Evolutionary conservation across 2,113 vertebrate genomes (phyloP), one percentile per base, ranked within the genome.

Genomic region (Hyaena hyaena): DNA sequence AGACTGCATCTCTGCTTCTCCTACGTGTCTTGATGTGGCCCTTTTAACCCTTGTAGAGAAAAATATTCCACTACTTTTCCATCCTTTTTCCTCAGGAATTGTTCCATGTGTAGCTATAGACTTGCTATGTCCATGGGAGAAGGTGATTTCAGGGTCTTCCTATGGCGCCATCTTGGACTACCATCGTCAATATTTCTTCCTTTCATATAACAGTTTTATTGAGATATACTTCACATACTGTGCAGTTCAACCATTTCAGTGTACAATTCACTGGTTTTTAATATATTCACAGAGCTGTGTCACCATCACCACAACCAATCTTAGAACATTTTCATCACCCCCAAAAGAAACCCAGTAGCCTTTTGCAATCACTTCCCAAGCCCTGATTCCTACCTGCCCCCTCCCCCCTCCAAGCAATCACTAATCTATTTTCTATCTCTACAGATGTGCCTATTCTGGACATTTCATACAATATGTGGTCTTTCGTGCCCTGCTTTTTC

Each of bases 401-500:
- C 24, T 4, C 39, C 39, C 50, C 14, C 50, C 50, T 4, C 17
- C 58, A 61, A 4, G 6, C 19, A 16, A 21, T 17, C 43, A 2
- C 31, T 0, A 0, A 5, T 10, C 48, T 33, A 3, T 76, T 15
- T 23, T 45, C 28, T n/a, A 4, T 26, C 16, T 31, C 82, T 15
- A 3, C 21, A 16, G 63, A 35, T 4, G 4, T 14, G 71, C 55
- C 71, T 5, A 0, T 8, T 17, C 28, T 48, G 66, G 50, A 45
- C 10, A 1, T 19, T 53, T 48, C 58, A 31, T 21, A 5, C 4
- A 11, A 1, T 0, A 3, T 8, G 0, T 17, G 50, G 24, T 43
- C 73, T 68, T 31, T 14, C 6, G 2, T 14, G 28, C 35, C 53
- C 7, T n/a, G 31, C 39, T 89, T 45, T 68, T 35, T 45, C 65